Evolutionary conservation across 2,888 invertebrate species (phyloP), one percentile per base, ranked within the genome.

Genomic region (Eretmocerus hayati): DNA sequence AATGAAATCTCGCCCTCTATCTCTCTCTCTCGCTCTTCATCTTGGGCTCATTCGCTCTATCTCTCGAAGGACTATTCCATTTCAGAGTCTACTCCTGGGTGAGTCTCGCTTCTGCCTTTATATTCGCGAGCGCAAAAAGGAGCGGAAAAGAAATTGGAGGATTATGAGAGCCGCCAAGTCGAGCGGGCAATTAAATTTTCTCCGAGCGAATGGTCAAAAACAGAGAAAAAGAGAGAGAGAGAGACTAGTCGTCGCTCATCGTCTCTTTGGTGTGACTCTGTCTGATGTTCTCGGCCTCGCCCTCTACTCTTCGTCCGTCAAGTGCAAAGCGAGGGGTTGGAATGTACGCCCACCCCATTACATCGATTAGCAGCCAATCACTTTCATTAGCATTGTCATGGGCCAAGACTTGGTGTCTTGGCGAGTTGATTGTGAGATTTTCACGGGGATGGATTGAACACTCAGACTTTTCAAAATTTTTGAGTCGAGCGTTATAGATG

Each of bases 1-100:
- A 60, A 59, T 60, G 59, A 59, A 59, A 60, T 59, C 59, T 52
- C 52, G 55, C 56, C 53, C 54, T 49, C 40, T 42, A 44, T 46
- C 46, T 45, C 42, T 36, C 42, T 21, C 39, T 42, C n/a, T n/a
- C n/a, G 15, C 45, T 35, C 42, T 47, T 49, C 50, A 40, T 40
- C 44, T 31, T 30, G 30, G 43, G 52, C 48, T 46, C 46, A 52
- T 51, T 53, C 48, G 49, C n/a, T 52, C 53, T 53, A 44, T 52
- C 48, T 42, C 50, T 46, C 45, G 46, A 46, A 3, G 18, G 33
- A 30, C 36, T 21, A 52, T 46, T 38, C 40, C 45, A 36, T 38
- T 42, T 40, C 39, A 19, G n/a, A n/a, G n/a, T n/a, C n/a, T n/a
- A n/a, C n/a, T n/a, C 42, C 31, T 21, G 26, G 35, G 16, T 16